Percentiles rank a stretch among this genome's conserved stretches.
Evolutionary conservation across 1,140 invertebrate genomes (phyloP).

Genomic region (Microplitis demolitor): DNA sequence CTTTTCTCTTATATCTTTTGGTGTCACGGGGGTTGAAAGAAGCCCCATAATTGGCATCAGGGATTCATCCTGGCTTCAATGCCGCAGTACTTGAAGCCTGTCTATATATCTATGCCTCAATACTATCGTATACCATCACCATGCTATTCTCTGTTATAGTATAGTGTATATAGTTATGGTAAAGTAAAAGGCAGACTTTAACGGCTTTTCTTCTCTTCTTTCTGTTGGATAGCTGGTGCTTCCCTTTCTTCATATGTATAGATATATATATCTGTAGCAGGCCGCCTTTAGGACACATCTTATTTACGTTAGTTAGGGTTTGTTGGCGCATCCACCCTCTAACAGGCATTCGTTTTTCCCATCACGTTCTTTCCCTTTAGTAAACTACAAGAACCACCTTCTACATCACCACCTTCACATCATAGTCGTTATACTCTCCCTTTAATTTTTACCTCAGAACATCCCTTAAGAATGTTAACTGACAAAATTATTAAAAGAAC

Average conservation of each 20-base stretch:
- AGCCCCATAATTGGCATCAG: slow-evolving; percentile 38
- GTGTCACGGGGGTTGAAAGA: slow-evolving; percentile 13
- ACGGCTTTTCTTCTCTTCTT: neutral
- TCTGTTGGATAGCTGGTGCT: neutral
- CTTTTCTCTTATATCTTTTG: slow-evolving; percentile 1
- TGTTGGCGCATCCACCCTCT: slow-evolving; percentile 54
- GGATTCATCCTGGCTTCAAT: slow-evolving; percentile 33
- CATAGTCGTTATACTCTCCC: neutral
- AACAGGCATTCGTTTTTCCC: slow-evolving; percentile 36
- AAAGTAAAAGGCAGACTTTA: slow-evolving; percentile 5
- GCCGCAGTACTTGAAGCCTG: neutral
- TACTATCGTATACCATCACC: neutral
- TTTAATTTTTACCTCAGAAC: neutral
- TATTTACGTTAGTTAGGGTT: slow-evolving; percentile 62
- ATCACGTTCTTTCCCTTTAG: slow-evolving; percentile 20
- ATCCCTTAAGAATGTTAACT: too few species aligned
- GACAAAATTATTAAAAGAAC: too few species aligned
- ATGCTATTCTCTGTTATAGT: too few species aligned
- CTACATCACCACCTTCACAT: neutral
- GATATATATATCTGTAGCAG: neutral
- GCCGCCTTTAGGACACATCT: slow-evolving; percentile 45
- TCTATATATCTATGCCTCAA: neutral
- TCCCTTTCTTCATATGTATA: neutral
- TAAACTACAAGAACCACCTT: too few species aligned
- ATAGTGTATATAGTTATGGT: neutral